A percentile compares a stretch with the other conserved stretches of the same genome.
Conservation (phyloP, 30 jellyfish, hydroid and myxozoan species). For the Rhopilema esculentum region DNA sequence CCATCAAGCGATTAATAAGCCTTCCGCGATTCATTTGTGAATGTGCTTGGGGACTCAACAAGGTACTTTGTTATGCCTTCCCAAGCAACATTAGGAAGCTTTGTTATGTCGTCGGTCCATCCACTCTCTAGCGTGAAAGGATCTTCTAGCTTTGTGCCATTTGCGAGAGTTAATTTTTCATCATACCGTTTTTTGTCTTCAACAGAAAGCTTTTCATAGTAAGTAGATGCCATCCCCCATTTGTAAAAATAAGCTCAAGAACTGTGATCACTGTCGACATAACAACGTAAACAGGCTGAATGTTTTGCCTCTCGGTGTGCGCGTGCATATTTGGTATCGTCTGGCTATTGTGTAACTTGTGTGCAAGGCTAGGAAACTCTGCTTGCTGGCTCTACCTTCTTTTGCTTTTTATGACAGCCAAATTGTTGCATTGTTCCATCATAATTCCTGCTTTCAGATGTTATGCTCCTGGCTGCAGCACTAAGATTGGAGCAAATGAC, state of each 20-base stretch:
- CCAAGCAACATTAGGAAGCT: slow-evolving; percentile 14
- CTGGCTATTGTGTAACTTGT: too few relatives aligned
- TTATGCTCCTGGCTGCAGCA: slow-evolving; percentile 15
- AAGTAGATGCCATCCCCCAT: background rate
- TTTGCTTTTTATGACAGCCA: background rate
- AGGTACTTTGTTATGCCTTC: slow-evolving; percentile 10
- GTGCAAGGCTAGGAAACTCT: too few relatives aligned
- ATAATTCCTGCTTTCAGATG: background rate
- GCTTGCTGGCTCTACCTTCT: too few relatives aligned
- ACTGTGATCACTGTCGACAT: background rate
- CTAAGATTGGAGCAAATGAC: background rate
- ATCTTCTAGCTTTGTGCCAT: slow-evolving; percentile 1
- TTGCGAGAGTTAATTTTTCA: slow-evolving; percentile 5
- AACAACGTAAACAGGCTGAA: slow-evolving; percentile 3
- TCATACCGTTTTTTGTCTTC: slow-evolving; percentile 20
- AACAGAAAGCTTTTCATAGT: background rate
- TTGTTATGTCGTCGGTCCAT: slow-evolving; percentile 6
- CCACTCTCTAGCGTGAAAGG: slow-evolving; percentile 16
- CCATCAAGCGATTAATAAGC: slow-evolving; percentile 34
- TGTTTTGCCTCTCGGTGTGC: slow-evolving; percentile 18
- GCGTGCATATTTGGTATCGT: slow-evolving; percentile 8
- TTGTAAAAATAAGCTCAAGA: background rate
- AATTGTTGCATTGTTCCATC: background rate
- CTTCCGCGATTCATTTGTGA: slow-evolving; percentile 7
- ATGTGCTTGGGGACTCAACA: slow-evolving; percentile 20